phyloP scores from a whole-genome alignment of 2,888 invertebrate genomes.

The Orthosia gracilis region DNA sequence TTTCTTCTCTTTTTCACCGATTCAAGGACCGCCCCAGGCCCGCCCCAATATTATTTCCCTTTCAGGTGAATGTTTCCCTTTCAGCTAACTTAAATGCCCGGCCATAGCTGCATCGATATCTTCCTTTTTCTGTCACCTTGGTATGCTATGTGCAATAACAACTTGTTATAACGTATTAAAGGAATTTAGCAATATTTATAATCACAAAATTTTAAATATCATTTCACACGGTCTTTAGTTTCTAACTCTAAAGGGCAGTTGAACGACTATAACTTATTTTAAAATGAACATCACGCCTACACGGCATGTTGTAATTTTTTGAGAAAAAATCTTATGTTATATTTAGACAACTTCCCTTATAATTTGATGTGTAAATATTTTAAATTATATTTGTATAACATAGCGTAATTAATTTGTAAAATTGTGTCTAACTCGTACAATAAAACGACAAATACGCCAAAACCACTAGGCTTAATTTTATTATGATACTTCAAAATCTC shows the following conservation, averaged over 20 bases:
- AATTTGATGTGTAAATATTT: too few species aligned
- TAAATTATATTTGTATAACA: too few species aligned
- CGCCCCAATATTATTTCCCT: constrained; percentile 8
- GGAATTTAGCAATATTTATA: constrained; percentile 13
- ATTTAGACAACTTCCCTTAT: too few species aligned
- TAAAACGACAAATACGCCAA: too few species aligned
- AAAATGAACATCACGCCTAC: too few species aligned
- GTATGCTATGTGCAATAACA: constrained; percentile 39
- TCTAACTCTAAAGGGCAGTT: background rate
- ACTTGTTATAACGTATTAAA: constrained; percentile 38
- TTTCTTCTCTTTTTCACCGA: constrained; percentile 13
- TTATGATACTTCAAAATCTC: too few species aligned
- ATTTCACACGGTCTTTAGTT: background rate
- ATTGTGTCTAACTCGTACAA: too few species aligned
- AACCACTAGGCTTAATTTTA: too few species aligned
- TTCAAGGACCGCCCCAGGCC: background rate
- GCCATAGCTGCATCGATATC: background rate
- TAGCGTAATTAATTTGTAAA: too few species aligned
- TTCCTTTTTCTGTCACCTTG: constrained; percentile 31
- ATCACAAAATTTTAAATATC: background rate
- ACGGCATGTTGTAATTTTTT: too few species aligned
- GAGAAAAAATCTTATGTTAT: too few species aligned
- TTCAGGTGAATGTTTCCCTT: constrained; percentile 28
- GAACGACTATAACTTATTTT: too few species aligned
- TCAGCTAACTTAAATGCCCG: constrained; percentile 2